phyloP scores from a whole-genome alignment of 2,113 vertebrate species.

The Tragelaphus scriptus region DNA sequence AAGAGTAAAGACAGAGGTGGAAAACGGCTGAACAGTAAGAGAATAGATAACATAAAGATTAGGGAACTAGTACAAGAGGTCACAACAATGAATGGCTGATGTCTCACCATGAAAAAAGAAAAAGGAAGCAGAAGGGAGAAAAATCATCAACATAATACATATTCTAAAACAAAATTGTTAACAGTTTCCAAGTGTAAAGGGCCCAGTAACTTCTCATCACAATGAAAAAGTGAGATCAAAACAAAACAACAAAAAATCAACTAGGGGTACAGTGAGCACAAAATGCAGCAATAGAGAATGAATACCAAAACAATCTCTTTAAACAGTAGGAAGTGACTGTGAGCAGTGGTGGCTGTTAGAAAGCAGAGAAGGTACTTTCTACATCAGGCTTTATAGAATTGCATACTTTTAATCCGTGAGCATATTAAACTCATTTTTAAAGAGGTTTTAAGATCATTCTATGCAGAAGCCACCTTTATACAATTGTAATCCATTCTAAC shows the following conservation, averaged over 20 bases:
- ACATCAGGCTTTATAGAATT: not conserved
- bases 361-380: not conserved
- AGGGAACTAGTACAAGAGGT: not conserved
- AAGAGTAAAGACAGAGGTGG: not conserved
- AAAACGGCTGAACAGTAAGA: not conserved
- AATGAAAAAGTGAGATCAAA: not conserved
- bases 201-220: not conserved
- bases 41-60: not conserved
- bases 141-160: not conserved
- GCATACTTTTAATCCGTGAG: not conserved
- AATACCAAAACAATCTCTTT: not conserved
- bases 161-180: not conserved
- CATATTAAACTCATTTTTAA: not conserved
- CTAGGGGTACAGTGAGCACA: not conserved
- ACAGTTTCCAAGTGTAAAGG: not conserved
- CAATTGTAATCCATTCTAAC: not conserved
- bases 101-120: not conserved
- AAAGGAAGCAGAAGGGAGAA: not conserved
- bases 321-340: not conserved
- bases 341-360: not conserved
- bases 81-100: not conserved
- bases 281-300: not conserved
- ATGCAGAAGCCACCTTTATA: not conserved
- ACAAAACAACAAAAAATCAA: not conserved
- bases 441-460: not conserved